A percentile compares a stretch with the other conserved stretches of the same genome.
Evolutionary conservation across 2,888 invertebrate species (phyloP).

Genomic region (Acanthosepion lycidas): DNA sequence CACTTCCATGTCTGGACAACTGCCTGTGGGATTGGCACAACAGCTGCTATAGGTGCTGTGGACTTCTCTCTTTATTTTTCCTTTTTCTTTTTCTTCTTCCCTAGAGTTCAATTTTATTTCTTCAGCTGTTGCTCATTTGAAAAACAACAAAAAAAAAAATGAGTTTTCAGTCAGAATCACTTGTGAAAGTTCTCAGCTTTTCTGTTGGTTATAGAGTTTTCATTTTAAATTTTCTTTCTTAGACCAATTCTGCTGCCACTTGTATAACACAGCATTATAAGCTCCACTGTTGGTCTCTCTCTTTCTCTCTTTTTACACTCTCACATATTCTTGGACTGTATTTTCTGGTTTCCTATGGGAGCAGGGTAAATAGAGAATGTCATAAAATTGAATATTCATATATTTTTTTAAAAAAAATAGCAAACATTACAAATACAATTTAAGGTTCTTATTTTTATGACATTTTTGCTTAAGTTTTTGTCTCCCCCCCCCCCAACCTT

Average conservation of each 20-base stretch:
- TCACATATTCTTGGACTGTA: slow-evolving; percentile 3
- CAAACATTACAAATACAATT: slow-evolving; percentile 33
- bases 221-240: background rate
- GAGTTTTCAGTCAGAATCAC: background rate
- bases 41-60: background rate
- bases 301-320: background rate
- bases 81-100: background rate
- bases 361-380: background rate
- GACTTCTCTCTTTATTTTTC: background rate
- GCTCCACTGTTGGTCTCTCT: background rate
- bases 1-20: background rate
- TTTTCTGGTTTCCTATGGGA: slow-evolving; percentile 6
- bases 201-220: background rate
- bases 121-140: background rate
- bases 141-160: too few relatives aligned
- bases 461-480: background rate
- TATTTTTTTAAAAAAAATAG: background rate
- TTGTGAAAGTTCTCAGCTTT: background rate
- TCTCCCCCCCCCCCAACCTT: background rate
- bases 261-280: background rate
- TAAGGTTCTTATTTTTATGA: slow-evolving; percentile 20
- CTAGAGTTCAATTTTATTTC: background rate
- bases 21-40: background rate
- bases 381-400: background rate
- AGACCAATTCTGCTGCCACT: background rate